Percentiles rank a stretch among this genome's conserved stretches.
phyloP scores from a whole-genome alignment of 2,888 invertebrate genomes.

The Lomographa bimaculata region DNA sequence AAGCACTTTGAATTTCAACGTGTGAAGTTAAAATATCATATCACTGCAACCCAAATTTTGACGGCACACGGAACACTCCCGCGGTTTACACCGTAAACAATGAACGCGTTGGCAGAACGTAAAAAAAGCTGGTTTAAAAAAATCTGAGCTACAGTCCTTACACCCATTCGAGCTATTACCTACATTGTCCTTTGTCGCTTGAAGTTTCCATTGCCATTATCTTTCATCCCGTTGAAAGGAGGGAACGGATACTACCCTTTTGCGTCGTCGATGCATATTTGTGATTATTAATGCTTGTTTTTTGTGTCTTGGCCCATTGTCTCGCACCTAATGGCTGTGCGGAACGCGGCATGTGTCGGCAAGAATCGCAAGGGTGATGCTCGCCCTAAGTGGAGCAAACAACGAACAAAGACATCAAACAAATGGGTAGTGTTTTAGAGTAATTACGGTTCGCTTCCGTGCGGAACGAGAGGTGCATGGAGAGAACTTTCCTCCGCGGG shows the following conservation, averaged over 20 bases:
- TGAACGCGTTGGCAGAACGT: constrained; percentile 10
- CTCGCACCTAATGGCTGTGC: constrained; percentile 70
- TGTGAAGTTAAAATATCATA: constrained; percentile 23
- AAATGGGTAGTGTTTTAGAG: constrained; percentile 84
- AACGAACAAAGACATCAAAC: constrained; percentile 83
- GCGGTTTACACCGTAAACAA: constrained; percentile 26
- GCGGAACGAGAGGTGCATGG: constrained; percentile 75
- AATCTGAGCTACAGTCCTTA: constrained; percentile 36
- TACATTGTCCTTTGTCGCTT: constrained; percentile 60
- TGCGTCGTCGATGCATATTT: constrained; percentile 73
- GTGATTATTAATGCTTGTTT: constrained; percentile 81
- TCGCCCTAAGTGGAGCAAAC: constrained; percentile 81
- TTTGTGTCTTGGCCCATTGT: constrained; percentile 77
- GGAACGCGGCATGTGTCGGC: constrained; percentile 74
- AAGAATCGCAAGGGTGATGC: constrained; percentile 76
- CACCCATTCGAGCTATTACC: constrained; percentile 53
- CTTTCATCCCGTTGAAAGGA: constrained; percentile 59
- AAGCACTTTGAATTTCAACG: constrained; percentile 3
- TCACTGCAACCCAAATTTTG: constrained; percentile 17
- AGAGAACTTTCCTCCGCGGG: constrained; percentile 54
- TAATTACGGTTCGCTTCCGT: constrained; percentile 81
- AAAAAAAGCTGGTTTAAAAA: constrained; percentile 19
- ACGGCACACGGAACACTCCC: constrained; percentile 13
- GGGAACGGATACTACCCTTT: constrained; percentile 48
- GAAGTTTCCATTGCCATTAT: constrained; percentile 65